Base-by-base conservation (phyloP, 2,113 vertebrate genomes). In the Tichodroma muraria region DNA sequence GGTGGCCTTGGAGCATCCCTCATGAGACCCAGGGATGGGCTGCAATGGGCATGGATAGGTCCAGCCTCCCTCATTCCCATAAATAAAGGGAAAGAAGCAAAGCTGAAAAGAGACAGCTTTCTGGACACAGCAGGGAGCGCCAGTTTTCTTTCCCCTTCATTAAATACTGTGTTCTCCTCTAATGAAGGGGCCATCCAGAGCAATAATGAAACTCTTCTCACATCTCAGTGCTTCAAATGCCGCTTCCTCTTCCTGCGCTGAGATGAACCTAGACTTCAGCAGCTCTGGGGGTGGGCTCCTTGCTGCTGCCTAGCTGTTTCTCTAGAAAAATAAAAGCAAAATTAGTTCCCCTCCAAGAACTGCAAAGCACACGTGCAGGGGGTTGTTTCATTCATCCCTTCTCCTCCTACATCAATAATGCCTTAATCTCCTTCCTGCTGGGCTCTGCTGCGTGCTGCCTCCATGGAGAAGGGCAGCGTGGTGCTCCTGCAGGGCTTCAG, bases 151-250 rank as follows among this genome's bases (percentile, higher is more conserved):
- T 60, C 88, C 28, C 53, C 88, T 84, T 96, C 92, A 95, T 95
- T 95, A 97, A 92, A 94, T 86, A 91, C 61, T 3, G 5, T 75
- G 76, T 93, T 95, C 88, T 93, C 76, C 37, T 95, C 79, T 95
- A 91, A 95, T 84, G 85, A 95, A 93, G 90, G 82, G 88, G 92
- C 90, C 69, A 93, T 84, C 82, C 69, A 94, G 85, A 93, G 88
- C 88, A 94, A 94, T 94, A 96, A 95, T 90, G 93, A 94, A 89
- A 88, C 88, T 89, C 95, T 93, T 85, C 80, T 95, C 49, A 38
- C 72, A 52, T 91, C 88, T 64, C 68, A 38, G 82, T 45, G 52
- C 80, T 83, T 91, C 80, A 86, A 93, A 97, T 78, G 60, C 76
- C 71, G 40, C 82, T 92, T 91, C 57, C 72, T 80, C 22, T 78